These are phyloP conservation scores for Corythucha ciliata DNA, from an alignment of 2,888 invertebrate genomes.

Conservation along the genomic window DNA sequence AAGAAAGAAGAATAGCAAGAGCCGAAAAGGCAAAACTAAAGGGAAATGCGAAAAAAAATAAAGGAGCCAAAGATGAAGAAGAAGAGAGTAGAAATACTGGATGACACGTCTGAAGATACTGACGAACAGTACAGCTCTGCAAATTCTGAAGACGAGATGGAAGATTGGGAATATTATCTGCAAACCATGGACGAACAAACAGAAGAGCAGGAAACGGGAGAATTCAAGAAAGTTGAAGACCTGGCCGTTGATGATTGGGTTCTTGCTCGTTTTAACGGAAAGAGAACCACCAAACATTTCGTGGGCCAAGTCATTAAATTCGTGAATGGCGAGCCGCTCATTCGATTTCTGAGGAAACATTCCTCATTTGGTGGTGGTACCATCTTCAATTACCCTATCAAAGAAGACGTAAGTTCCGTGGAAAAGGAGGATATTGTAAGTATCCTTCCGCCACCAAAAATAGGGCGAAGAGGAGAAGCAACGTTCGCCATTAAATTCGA, in stretches of 20 bases:
- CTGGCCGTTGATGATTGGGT: constrained; percentile 3
- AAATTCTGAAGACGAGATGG: neutral
- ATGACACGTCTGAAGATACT: neutral
- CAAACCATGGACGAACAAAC: neutral
- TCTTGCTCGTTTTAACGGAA: neutral
- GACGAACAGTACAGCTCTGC: neutral
- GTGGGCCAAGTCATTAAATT: neutral
- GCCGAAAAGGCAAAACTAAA: constrained; percentile 3
- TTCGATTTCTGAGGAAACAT: constrained; percentile 5
- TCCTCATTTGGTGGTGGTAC: neutral
- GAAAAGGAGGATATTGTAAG: neutral
- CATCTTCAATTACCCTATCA: neutral
- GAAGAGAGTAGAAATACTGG: constrained; percentile 5
- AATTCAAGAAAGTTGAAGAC: constrained; percentile 1
- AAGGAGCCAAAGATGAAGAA: neutral
- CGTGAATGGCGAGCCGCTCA: neutral
- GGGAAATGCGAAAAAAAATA: neutral
- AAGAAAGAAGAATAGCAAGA: neutral
- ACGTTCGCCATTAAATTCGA: too few relatives aligned
- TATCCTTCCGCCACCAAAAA: too few relatives aligned
- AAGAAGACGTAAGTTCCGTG: neutral
- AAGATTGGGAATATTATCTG: constrained; percentile 5
- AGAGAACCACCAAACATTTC: neutral
- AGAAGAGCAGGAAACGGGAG: neutral
- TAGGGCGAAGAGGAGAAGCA: too few relatives aligned